Evolutionary conservation across 2,113 vertebrate genomes (phyloP), one percentile per base, ranked within the genome.

Genomic region (Cyphomyrus discorhynchus): DNA sequence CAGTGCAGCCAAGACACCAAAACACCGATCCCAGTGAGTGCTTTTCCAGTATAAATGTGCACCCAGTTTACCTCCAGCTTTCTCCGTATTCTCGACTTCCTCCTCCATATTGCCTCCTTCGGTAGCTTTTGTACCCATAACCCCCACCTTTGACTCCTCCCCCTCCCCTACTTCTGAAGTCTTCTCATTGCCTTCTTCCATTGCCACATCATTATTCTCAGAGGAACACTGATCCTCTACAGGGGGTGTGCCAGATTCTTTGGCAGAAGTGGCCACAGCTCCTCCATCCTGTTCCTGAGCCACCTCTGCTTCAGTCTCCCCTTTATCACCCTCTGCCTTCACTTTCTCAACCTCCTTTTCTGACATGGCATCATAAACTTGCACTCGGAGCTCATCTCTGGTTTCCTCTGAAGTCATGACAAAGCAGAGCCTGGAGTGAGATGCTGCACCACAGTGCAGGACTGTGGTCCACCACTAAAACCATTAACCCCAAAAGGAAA

Each of bases 281-380:
- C 53, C 84, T 1, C 9, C 88, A 0, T 86, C 62, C 17, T 66
- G 27, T 10, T 56, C 15, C 47, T 56, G 15, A 42, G 49, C 83
- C 21, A 80, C 90, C 47, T 86, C 85, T 0, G 91, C 91, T 56
- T 42, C 46, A 9, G 86, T 90, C n/a, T 91, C 45, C 52, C 90
- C 50, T 58, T 89, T 92, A 7, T 17, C 5, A 39, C 15, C 93
- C 90, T 91, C 46, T 0, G 0, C 15, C 9, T 89, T 90, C 1
- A 89, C 24, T 89, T 95, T 94, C 90, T 96, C 86, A 24, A 7
- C 49, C 56, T 88, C 95, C 91, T 97, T 96, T 93, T 97, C 97
- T 85, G 97, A 96, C 98, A 98, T 98, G 94, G 98, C 97, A 90
- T 98, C 97, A 92, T 98, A 99, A 92, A 98, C 98, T 96, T 99